Base-by-base conservation (phyloP, 1,140 invertebrate species). In the Eubasilissa regina region DNA sequence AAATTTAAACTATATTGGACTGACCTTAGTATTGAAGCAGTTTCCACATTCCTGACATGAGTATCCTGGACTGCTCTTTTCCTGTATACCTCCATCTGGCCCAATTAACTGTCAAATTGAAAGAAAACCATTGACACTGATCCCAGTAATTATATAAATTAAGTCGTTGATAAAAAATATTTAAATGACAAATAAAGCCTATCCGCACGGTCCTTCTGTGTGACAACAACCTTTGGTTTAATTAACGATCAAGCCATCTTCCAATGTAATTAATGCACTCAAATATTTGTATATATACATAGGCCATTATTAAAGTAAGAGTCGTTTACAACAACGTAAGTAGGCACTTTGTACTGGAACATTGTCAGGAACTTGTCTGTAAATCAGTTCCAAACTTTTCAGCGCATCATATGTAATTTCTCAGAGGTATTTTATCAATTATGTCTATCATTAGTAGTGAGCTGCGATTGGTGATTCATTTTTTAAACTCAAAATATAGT, bases 1-100 rank as follows among this genome's bases (percentile, higher is more conserved):
- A 6, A 3, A 3, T 35, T 35, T 3, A 35, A 6, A 35, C 1
- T 3, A 35, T 35, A 1, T 76, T 48, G 64, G 13, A 81, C 72
- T 58, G 78, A 88, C 87, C 85, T 89, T 89, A 35, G 85, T 88
- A 80, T 89, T 89, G 70, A 89, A 89, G 84, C 88, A 89, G 13
- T 88, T 88, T 3, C 87, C 88, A 78, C 88, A 89, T 75, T 89
- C 88, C 4, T 87, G 87, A 85, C 89, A 89, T 3, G 85, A 84
- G 60, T 89, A 89, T 6, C 86, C 86, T 85, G 86, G 85, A 12
- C 85, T 82, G 4, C 85, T 77, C 74, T 89, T 89, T 75, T 90
- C 87, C 7, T 86, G 75, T 72, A 89, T 86, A 70, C 87, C 86
- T 51, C 88, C 88, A 75, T 89, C 87, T 9, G 86, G 85, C 64